Percentiles rank a stretch among this genome's conserved stretches.
Evolutionary conservation across 2,113 vertebrate species (phyloP).

Genomic region (Platysternon megacephalum): DNA sequence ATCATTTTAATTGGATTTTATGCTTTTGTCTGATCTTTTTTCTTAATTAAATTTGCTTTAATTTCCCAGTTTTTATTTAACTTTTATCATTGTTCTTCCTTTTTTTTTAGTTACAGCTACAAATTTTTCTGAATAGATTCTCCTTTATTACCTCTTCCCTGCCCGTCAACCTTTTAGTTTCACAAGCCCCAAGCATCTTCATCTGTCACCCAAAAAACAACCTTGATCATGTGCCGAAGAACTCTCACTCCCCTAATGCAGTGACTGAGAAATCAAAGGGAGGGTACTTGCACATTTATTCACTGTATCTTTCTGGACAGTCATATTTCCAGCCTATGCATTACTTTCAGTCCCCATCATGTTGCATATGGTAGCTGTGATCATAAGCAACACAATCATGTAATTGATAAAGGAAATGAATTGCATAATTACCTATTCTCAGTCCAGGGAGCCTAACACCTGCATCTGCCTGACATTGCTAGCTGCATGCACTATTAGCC

Average conservation of each 20-base stretch:
- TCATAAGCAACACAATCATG: neutral
- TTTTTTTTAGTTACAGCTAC: conserved; percentile 1
- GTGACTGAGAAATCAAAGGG: neutral
- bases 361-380: neutral
- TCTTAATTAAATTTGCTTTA: conserved; percentile 3
- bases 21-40: neutral
- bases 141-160: neutral
- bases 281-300: neutral
- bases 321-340: neutral
- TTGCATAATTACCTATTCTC: neutral
- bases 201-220: neutral
- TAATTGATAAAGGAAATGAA: conserved; percentile 4
- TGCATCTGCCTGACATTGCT: neutral
- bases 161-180: neutral
- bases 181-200: neutral
- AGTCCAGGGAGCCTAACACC: neutral
- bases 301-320: neutral
- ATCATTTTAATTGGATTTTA: conserved; percentile 1
- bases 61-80: conserved; percentile 19
- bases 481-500: neutral
- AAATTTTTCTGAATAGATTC: neutral
- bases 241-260: neutral
- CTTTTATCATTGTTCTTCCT: neutral
- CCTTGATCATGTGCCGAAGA: neutral
- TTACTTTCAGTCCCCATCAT: neutral